Evolutionary conservation across 2,888 invertebrate species (phyloP).

Genomic region (Diachrysia chrysitis): DNA sequence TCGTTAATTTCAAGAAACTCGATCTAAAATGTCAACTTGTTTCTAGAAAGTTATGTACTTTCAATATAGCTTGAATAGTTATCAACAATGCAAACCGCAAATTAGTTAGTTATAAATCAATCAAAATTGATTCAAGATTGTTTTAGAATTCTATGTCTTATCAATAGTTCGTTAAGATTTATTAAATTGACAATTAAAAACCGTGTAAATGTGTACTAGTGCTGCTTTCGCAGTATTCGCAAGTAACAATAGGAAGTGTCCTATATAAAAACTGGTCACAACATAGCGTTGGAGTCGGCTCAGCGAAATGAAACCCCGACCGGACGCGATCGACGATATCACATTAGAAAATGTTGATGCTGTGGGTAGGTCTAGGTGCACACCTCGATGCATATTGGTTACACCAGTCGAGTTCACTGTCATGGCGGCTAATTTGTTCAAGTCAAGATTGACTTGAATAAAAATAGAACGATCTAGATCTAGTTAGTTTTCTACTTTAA

Average conservation of each 20-base stretch:
- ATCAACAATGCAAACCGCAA: slow-evolving; percentile 47
- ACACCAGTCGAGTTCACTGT: slow-evolving; percentile 68
- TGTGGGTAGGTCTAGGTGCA: slow-evolving; percentile 60
- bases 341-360: slow-evolving; percentile 81
- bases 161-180: slow-evolving; percentile 25
- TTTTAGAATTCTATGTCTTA: slow-evolving; percentile 24
- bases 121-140: slow-evolving; percentile 31
- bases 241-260: slow-evolving; percentile 47
- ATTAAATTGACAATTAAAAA: slow-evolving; percentile 24
- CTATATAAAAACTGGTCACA: slow-evolving; percentile 66
- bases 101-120: slow-evolving; percentile 41
- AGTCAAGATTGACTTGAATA: slow-evolving; percentile 68
- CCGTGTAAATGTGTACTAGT: slow-evolving; percentile 7
- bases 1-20: slow-evolving; percentile 48
- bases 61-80: slow-evolving; percentile 37
- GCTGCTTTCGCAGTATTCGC: slow-evolving; percentile 26
- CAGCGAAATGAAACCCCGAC: slow-evolving; percentile 72
- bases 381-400: slow-evolving; percentile 76
- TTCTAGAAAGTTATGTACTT: slow-evolving; percentile 42
- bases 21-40: slow-evolving; percentile 45
- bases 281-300: slow-evolving; percentile 55
- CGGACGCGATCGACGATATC: slow-evolving; percentile 74
- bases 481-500: slow-evolving; percentile 58
- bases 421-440: slow-evolving; percentile 57
- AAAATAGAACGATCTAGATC: slow-evolving; percentile 71